These are phyloP conservation scores for Drosophila sucinea DNA, from an alignment of 1,140 invertebrate species.

Conservation along the genomic window DNA sequence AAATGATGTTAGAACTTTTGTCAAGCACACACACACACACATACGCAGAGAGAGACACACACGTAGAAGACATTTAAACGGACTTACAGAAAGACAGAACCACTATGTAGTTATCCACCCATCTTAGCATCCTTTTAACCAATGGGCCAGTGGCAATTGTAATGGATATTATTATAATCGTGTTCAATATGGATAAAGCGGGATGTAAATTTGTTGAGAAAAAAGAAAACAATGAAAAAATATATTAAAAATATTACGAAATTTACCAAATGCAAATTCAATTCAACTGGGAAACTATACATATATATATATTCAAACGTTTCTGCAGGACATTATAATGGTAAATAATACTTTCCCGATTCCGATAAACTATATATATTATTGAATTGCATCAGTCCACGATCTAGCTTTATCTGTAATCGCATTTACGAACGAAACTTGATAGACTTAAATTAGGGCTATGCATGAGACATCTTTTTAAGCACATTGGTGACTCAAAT, in stretches of 20 bases:
- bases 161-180: conserved; percentile 72
- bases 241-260: neutral
- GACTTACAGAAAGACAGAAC: conserved; percentile 25
- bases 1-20: conserved; percentile 39
- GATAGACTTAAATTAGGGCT: too few relatives aligned
- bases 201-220: conserved; percentile 77
- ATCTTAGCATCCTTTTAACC: conserved; percentile 28
- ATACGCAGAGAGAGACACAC: conserved; percentile 4
- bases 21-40: conserved; percentile 18
- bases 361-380: too few relatives aligned
- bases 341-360: neutral
- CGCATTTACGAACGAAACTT: too few relatives aligned
- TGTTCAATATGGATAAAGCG: conserved; percentile 75
- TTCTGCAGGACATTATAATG: too few relatives aligned
- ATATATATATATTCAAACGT: too few relatives aligned
- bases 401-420: too few relatives aligned
- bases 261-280: neutral
- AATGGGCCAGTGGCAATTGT: conserved; percentile 52
- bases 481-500: too few relatives aligned
- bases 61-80: conserved; percentile 27
- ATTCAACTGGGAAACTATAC: too few relatives aligned
- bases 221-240: conserved; percentile 39
- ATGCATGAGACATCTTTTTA: too few relatives aligned
- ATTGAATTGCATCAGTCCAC: too few relatives aligned
- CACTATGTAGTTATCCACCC: conserved; percentile 24